Base-by-base conservation (phyloP, 64 coral and sea anemone genomes). In the Porites australiensis region DNA sequence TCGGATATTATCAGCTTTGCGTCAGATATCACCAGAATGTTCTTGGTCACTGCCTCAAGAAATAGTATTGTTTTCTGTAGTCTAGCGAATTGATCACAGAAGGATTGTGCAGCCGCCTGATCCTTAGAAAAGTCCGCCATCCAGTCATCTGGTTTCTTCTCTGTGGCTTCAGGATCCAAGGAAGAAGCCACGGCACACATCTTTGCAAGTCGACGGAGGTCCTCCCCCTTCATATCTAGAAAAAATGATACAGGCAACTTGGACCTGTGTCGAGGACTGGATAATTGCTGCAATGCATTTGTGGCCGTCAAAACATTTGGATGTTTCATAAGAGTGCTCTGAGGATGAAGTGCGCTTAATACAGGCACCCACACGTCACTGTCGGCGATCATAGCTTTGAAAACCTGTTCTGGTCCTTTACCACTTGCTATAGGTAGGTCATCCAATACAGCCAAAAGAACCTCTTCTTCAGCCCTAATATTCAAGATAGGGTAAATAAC, bases 61-160 rank as follows among this genome's bases (percentile, higher is more conserved):
- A 79, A 79, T 58, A 51, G 76, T 3, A 79, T 37, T 79, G 76
- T 58, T 12, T 79, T 51, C 76, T 79, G 51, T 20, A 79, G 50
- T 79, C 58, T 79, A 23, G 11, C 12, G 50, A 79, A 79, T 1
- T 21, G 19, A 11, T 57, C 50, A 57, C 3, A 16, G 27, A 79
- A 79, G 53, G 8, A 12, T 13, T 79, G 16, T 13, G 76, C 76
- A 0, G 8, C 11, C 0, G 8, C 13, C 11, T n/a, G 9, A 4
- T 5, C 76, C 76, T 1, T 51, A 9, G 19, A 79, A 0, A 79
- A 10, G 9, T 57, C 50, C 23, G 76, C 13, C 5, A 23, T 79
- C 50, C 50, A 79, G 22, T 79, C 76, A n/a, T 57, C 76, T 27
- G 3, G 9, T 5, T 79, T 23, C 2, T 8, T 10, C 4, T 79